Evolutionary conservation across 2,888 invertebrate species (phyloP).

Genomic region (Amiota mariae): DNA sequence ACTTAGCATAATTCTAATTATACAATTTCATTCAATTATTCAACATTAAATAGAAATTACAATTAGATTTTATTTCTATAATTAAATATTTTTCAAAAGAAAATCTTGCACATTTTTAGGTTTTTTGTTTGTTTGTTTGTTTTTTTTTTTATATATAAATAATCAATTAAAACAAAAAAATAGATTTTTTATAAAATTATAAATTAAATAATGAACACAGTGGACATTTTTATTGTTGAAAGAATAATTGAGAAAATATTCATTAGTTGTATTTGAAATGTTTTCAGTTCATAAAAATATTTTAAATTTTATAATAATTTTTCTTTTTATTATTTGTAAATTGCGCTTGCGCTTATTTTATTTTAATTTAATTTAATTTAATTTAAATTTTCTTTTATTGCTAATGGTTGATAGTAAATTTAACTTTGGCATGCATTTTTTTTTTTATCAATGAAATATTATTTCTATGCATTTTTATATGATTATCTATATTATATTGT

Average conservation of each 20-base stretch:
- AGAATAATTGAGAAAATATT: conserved; percentile 11
- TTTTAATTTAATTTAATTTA: background rate
- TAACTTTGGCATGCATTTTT: conserved; percentile 72
- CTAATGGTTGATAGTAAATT: conserved; percentile 52
- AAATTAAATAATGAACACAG: conserved; percentile 35
- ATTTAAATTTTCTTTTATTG: background rate
- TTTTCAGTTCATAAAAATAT: background rate
- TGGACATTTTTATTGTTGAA: conserved; percentile 18
- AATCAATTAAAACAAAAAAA: conserved; percentile 34
- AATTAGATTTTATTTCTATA: conserved; percentile 15
- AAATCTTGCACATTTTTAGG: conserved; percentile 2
- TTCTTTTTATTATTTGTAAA: background rate
- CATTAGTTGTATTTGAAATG: too few relatives aligned
- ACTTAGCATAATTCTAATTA: conserved; percentile 49
- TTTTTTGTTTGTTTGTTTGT: conserved; percentile 21
- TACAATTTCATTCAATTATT: background rate
- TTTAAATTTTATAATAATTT: conserved; percentile 30
- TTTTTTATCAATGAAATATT: conserved; percentile 66
- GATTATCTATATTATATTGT: background rate
- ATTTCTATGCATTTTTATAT: background rate
- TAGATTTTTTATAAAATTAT: background rate
- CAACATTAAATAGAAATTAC: conserved; percentile 20
- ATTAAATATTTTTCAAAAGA: conserved; percentile 6
- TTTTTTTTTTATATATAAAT: too few relatives aligned
- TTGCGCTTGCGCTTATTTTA: conserved; percentile 16